Percentiles rank a stretch among this genome's conserved stretches.
Evolutionary conservation across 2,113 vertebrate genomes (phyloP).

Genomic region (Passer domesticus): DNA sequence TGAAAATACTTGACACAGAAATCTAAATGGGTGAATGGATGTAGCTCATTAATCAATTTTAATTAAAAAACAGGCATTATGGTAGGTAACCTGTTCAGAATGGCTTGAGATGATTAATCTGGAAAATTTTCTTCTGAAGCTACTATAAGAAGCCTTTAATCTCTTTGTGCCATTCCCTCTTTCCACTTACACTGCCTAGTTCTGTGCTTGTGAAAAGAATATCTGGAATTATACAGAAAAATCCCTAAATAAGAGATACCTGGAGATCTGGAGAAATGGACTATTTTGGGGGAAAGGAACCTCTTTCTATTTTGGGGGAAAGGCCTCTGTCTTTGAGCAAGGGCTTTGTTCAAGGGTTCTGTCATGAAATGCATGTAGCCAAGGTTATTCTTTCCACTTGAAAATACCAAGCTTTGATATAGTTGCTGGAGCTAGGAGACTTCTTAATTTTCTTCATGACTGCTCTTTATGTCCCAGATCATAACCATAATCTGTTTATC

Average conservation of each 20-base stretch:
- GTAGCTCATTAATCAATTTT: neutral
- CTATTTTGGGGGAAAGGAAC: neutral
- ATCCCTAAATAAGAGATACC: neutral
- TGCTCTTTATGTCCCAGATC: slow-evolving; percentile 24
- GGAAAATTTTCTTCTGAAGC: neutral
- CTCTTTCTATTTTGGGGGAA: neutral
- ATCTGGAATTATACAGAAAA: neutral
- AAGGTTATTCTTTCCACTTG: neutral
- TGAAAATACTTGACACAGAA: neutral
- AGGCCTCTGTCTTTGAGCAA: neutral
- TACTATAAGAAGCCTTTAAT: neutral
- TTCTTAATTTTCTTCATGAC: slow-evolving; percentile 53
- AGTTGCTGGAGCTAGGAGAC: neutral
- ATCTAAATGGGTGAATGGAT: neutral
- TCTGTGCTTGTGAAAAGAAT: neutral
- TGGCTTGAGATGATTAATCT: neutral
- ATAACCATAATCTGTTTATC: slow-evolving; percentile 51
- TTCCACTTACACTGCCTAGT: neutral
- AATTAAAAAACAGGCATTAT: neutral
- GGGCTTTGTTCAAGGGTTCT: neutral
- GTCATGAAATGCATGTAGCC: neutral
- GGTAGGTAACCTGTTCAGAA: neutral
- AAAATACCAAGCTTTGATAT: neutral
- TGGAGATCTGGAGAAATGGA: neutral
- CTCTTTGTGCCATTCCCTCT: neutral